Conservation (phyloP, 2,113 vertebrate genomes). For the Telmatochromis sp. region DNA sequence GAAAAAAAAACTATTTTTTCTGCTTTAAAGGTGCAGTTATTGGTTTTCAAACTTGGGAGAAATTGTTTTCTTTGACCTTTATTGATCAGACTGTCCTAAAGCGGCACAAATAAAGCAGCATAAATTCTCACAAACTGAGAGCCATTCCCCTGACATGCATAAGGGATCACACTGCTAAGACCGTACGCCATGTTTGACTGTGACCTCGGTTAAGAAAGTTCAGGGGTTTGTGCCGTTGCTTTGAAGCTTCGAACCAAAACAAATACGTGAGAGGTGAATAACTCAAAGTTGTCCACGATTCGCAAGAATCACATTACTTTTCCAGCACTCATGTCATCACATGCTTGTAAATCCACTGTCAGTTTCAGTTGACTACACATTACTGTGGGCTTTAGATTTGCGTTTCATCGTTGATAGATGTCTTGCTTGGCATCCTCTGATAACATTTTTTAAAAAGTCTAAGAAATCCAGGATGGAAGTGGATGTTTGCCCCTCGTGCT, state of each 20-base stretch:
- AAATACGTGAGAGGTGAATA: neutral
- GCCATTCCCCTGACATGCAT: neutral
- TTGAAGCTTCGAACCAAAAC: neutral
- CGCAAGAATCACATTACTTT: neutral
- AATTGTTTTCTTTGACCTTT: neutral
- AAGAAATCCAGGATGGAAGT: neutral
- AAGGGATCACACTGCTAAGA: neutral
- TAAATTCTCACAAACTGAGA: neutral
- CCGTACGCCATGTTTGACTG: neutral
- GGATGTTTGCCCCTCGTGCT: neutral
- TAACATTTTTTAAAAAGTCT: neutral
- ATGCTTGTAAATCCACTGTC: neutral
- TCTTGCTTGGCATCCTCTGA: neutral
- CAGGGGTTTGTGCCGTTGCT: neutral
- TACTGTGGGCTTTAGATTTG: neutral
- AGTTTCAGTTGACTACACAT: neutral
- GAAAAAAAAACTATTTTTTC: accelerated
- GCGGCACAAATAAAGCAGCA: neutral
- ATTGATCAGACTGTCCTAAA: neutral
- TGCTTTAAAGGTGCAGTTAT: neutral
- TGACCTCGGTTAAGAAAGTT: neutral
- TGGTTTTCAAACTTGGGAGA: neutral
- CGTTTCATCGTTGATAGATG: neutral
- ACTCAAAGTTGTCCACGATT: neutral
- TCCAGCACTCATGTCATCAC: neutral